These are phyloP conservation scores for Syngnathoides biaculeatus DNA, from an alignment of 2,113 vertebrate species.

Conservation along the genomic window DNA sequence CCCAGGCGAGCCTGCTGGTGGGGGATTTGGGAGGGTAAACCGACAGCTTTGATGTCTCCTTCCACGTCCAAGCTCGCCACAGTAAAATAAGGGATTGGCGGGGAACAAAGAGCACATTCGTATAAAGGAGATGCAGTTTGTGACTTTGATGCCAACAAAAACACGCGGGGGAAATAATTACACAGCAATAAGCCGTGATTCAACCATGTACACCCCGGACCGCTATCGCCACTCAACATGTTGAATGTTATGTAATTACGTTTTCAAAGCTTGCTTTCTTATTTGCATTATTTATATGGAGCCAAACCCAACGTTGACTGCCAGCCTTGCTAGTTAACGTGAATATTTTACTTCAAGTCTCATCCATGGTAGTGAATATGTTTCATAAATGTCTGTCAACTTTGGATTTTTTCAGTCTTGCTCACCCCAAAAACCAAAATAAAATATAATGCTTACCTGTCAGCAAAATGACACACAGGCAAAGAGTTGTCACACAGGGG, in stretches of 20 bases:
- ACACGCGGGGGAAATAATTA: conserved; percentile 6
- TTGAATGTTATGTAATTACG: neutral
- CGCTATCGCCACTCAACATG: neutral
- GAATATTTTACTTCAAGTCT: too few species aligned
- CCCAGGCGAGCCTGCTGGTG: conserved; percentile 29
- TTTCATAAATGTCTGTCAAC: neutral
- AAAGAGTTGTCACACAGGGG: neutral
- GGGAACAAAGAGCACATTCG: conserved; percentile 33
- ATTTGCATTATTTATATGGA: neutral
- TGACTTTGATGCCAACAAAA: conserved; percentile 31
- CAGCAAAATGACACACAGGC: neutral
- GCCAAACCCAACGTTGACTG: neutral
- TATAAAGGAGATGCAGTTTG: conserved; percentile 26
- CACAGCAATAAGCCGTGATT: neutral
- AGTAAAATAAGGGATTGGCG: conserved; percentile 42
- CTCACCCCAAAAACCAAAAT: neutral
- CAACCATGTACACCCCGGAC: neutral
- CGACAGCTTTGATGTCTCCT: conserved; percentile 53
- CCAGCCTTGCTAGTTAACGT: too few species aligned
- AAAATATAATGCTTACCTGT: neutral
- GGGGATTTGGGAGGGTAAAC: conserved; percentile 54
- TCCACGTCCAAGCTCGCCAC: conserved; percentile 44
- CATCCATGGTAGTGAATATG: too few species aligned
- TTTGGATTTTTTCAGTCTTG: neutral
- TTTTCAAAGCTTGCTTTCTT: neutral